phyloP scores from a whole-genome alignment of 1,140 invertebrate genomes.

The Papilio machaon region DNA sequence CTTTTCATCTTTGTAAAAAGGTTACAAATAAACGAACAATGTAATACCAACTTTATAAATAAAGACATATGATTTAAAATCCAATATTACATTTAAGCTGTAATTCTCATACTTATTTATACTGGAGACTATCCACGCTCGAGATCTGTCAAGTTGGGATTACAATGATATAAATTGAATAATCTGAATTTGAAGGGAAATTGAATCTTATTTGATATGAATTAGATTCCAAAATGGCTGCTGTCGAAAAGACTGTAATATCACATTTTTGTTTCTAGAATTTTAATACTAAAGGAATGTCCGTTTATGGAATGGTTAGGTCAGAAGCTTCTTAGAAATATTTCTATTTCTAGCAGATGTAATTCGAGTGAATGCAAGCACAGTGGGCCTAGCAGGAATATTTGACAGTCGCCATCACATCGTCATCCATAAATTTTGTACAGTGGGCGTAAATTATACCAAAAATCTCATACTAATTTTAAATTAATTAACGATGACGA shows the following conservation, averaged over 20 bases:
- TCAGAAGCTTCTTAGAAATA: background rate
- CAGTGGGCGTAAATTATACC: too few species aligned
- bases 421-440: too few species aligned
- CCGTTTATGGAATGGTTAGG: background rate
- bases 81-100: background rate
- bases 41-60: background rate
- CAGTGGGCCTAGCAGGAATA: too few species aligned
- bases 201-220: slow-evolving; percentile 11
- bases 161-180: slow-evolving; percentile 38
- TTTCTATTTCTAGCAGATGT: background rate
- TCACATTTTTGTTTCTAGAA: slow-evolving; percentile 6
- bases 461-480: too few species aligned
- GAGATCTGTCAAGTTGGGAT: slow-evolving; percentile 35
- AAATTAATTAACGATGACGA: too few species aligned
- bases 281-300: slow-evolving; percentile 17
- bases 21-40: background rate
- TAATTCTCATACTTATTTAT: background rate
- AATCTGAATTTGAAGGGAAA: slow-evolving; percentile 18
- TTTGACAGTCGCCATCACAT: too few species aligned
- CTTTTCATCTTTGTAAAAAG: slow-evolving; percentile 29
- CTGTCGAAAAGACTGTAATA: slow-evolving; percentile 11
- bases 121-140: slow-evolving; percentile 28
- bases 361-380: background rate
- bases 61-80: background rate
- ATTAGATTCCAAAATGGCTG: background rate